Evolutionary conservation across 2,113 vertebrate species (phyloP).

Genomic region (Brachypodius melanocephalos): DNA sequence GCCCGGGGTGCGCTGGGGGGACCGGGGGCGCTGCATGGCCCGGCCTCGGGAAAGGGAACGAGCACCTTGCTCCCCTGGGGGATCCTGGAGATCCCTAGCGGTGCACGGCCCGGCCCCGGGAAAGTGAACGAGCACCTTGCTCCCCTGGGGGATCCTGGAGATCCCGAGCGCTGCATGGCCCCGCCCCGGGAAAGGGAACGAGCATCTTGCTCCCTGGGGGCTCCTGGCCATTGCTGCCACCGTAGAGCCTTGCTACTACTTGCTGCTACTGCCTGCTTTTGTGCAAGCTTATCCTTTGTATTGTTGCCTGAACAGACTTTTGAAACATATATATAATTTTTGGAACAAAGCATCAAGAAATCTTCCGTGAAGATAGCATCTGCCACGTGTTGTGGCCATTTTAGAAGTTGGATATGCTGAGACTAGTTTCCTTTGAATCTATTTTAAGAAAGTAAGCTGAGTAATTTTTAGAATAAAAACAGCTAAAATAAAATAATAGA

Average conservation of each 20-base stretch:
- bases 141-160: background rate
- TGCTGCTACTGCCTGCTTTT: background rate
- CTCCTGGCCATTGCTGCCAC: rapidly evolving
- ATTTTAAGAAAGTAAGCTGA: background rate
- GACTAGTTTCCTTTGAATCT: background rate
- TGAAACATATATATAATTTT: background rate
- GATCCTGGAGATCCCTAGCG: background rate
- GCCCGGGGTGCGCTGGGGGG: background rate
- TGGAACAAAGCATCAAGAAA: background rate
- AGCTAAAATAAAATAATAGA: background rate
- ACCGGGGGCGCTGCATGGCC: too few species aligned
- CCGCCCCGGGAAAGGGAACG: background rate
- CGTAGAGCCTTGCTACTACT: background rate
- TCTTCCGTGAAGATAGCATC: rapidly evolving
- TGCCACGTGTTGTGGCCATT: background rate
- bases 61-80: background rate
- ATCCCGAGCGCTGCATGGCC: background rate
- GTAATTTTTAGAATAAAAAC: background rate
- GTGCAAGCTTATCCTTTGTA: background rate
- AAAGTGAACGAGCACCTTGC: background rate
- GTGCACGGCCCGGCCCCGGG: background rate
- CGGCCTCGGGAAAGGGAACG: too few species aligned
- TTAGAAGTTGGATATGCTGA: background rate
- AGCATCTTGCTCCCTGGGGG: background rate
- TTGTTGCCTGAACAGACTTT: background rate